Evolutionary conservation across 2,888 invertebrate genomes (phyloP).

Genomic region (Polyommatus iphigenia): DNA sequence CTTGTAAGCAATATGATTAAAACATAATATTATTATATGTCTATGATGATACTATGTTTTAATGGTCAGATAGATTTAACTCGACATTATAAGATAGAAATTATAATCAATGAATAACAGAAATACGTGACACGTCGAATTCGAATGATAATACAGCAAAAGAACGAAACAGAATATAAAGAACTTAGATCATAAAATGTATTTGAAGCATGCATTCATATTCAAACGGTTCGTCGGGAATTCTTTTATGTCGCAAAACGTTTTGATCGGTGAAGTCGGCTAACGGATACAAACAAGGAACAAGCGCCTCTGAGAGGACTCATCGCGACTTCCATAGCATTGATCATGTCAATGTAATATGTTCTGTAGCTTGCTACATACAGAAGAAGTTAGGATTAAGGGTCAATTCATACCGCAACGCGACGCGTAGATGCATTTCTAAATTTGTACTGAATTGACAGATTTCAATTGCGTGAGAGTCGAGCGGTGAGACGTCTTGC

Average conservation of each 20-base stretch:
- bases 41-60: no score
- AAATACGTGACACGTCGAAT: no score
- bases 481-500: no score
- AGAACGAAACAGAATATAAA: background rate
- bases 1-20: no score
- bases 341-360: slow-evolving; percentile 40
- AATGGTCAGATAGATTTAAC: no score
- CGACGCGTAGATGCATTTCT: no score
- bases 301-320: slow-evolving; percentile 49
- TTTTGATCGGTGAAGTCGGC: slow-evolving; percentile 63
- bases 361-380: background rate
- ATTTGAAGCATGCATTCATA: slow-evolving; percentile 43
- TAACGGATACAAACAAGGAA: slow-evolving; percentile 55
- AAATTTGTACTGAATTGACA: no score
- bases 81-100: no score
- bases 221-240: slow-evolving; percentile 60
- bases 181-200: slow-evolving; percentile 29
- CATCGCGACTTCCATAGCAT: slow-evolving; percentile 62
- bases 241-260: slow-evolving; percentile 60
- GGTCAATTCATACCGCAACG: no score
- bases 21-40: no score
- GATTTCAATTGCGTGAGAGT: no score
- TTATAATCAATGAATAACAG: no score
- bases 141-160: background rate
- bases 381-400: background rate